These are phyloP conservation scores for Lycia hirtaria DNA, from an alignment of 2,888 invertebrate species.

Conservation along the genomic window DNA sequence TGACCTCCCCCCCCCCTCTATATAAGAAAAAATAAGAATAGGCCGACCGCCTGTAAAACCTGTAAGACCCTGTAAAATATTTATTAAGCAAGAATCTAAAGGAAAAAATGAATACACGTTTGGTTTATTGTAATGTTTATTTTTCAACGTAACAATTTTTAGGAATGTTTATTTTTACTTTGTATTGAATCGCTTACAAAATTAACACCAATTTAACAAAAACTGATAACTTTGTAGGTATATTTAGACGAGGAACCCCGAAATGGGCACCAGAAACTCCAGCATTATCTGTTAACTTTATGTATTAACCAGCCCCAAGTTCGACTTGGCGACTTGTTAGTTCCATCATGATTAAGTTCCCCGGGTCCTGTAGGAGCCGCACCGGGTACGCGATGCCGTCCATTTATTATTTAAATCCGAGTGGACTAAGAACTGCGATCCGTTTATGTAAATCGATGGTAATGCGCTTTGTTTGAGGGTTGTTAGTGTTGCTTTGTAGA, in stretches of 20 bases:
- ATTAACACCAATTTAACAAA: too few relatives aligned
- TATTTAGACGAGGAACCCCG: not conserved
- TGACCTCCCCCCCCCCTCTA: too few relatives aligned
- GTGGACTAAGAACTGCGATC: constrained; percentile 67
- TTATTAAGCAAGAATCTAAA: too few relatives aligned
- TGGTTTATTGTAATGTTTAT: too few relatives aligned
- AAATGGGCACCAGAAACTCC: constrained; percentile 4
- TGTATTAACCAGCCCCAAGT: constrained; percentile 9
- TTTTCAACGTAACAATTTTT: too few relatives aligned
- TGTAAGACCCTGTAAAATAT: too few relatives aligned
- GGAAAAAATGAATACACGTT: too few relatives aligned
- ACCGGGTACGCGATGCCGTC: constrained; percentile 50
- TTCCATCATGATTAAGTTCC: constrained; percentile 18
- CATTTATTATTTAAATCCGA: constrained; percentile 73
- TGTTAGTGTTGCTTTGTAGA: constrained; percentile 40
- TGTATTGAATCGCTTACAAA: too few relatives aligned
- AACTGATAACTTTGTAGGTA: too few relatives aligned
- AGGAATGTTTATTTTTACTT: too few relatives aligned
- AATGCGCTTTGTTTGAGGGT: constrained; percentile 58
- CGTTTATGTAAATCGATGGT: constrained; percentile 75
- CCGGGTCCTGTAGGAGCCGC: constrained; percentile 24
- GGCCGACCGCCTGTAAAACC: too few relatives aligned
- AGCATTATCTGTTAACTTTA: constrained; percentile 15
- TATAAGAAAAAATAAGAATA: too few relatives aligned
- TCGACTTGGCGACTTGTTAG: constrained; percentile 23